These are phyloP conservation scores for Drosophila nasuta DNA, from an alignment of 1,140 invertebrate genomes.

Conservation along the genomic window DNA sequence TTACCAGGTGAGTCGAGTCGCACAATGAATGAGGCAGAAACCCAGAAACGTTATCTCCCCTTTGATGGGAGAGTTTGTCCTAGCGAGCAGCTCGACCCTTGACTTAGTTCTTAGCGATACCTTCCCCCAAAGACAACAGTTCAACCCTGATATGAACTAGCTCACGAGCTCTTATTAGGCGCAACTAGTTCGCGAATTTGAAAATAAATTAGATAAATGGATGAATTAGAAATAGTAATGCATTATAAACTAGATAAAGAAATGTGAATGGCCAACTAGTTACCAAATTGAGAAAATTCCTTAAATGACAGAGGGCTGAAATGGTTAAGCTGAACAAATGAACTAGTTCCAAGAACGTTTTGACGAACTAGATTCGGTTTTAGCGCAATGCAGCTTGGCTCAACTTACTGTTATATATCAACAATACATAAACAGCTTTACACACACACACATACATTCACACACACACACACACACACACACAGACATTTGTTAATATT, in stretches of 20 bases:
- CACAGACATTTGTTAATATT: conserved; percentile 48
- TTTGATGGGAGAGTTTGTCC: background rate
- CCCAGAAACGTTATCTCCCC: background rate
- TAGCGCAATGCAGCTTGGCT: conserved; percentile 21
- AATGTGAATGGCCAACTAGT: too few species aligned
- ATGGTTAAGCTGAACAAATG: too few species aligned
- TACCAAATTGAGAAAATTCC: too few species aligned
- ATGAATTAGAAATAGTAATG: too few species aligned
- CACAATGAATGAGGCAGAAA: background rate
- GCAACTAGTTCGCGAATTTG: background rate
- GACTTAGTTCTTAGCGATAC: background rate
- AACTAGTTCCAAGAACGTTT: background rate
- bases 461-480: conserved; percentile 43
- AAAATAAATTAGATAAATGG: too few species aligned
- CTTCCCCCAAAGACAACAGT: background rate
- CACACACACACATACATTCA: conserved; percentile 23
- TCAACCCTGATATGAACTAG: background rate
- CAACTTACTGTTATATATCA: conserved; percentile 19
- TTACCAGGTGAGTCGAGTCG: conserved; percentile 87
- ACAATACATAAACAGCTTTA: conserved; percentile 40
- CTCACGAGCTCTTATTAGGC: background rate
- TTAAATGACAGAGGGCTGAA: too few species aligned
- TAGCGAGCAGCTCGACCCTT: background rate
- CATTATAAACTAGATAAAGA: too few species aligned
- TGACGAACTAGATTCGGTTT: background rate